Percentiles rank a stretch among this genome's conserved stretches.
Evolutionary conservation across 92 coral and sea anemone genomes (phyloP).

Genomic region (Phenganax stokvisi): DNA sequence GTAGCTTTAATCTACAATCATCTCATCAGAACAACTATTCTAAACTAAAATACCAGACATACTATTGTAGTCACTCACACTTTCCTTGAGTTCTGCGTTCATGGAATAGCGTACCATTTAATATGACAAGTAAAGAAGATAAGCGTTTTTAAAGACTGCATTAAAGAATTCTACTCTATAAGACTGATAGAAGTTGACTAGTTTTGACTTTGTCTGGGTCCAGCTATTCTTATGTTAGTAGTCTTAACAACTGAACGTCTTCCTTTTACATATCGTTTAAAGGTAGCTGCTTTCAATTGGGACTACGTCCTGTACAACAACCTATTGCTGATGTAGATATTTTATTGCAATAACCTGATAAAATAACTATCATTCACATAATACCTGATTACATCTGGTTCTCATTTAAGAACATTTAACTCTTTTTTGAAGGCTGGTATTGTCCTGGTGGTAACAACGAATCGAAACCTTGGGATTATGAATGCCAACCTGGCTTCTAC

Average conservation of each 20-base stretch:
- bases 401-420: neutral
- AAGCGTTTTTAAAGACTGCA: neutral
- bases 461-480: constrained; percentile 50
- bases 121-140: neutral
- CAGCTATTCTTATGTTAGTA: no score
- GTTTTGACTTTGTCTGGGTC: neutral
- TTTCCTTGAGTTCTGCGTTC: constrained; percentile 12
- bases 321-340: no score
- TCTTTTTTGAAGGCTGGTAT: constrained; percentile 60
- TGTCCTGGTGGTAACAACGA: constrained; percentile 79
- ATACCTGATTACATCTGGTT: neutral
- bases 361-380: no score
- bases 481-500: constrained; percentile 64
- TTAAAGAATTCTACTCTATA: neutral
- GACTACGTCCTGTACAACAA: no score
- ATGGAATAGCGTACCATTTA: constrained; percentile 2
- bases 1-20: constrained; percentile 8
- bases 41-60: neutral
- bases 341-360: no score
- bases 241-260: no score
- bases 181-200: neutral
- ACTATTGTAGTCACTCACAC: constrained; percentile 4
- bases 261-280: no score
- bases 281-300: no score
- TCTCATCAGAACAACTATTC: constrained; percentile 14